Evolutionary conservation across 2,113 vertebrate species (phyloP), one percentile per base, ranked within the genome.

Genomic region (Pseudopipra pipra): DNA sequence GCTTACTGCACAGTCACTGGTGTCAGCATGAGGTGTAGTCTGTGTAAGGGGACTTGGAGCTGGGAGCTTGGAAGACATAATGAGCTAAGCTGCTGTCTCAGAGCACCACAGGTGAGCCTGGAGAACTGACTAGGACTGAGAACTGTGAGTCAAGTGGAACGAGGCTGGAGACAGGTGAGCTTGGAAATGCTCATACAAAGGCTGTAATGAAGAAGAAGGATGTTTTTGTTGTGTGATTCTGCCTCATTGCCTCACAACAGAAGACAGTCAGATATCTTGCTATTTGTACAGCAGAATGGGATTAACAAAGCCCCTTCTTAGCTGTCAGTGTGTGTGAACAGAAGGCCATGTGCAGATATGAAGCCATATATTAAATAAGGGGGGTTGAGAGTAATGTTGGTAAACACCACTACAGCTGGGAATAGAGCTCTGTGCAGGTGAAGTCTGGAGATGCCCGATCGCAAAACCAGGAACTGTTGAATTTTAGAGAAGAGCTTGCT

Each of bases 291-390:
- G 33, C 67, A 59, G 52, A 59, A 52, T 46, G 24, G 10, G 33
- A 33, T 37, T 79, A 43, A 62, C 13, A 54, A 81, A 67, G 19
- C 35, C 47, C 28, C 18, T 31, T 71, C 55, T 47, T 23, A 70
- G 24, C 28, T 51, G 51, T 46, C 11, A 47, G 3, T 2, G 0
- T 13, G 5, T 58, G 31, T 58, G 39, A 88, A 33, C 31, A 59
- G 52, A 85, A 78, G 6, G 8, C 18, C 24, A 5, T 0, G 0
- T 44, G 33, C 9, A 25, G 12, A 9, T 23, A 9, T 5, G 47
- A 51, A 85, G 19, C 16, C 6, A 4, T 44, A 3, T 44, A 37
- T 72, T 72, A 59, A 33, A 18, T 68, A 56, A 51, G 35, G 11
- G 11, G 1, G 5, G 23, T 67, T 24, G 19, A n/a, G 33, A 71